Evolutionary conservation across 1,140 invertebrate genomes (phyloP).

Genomic region (Chionoecetes opilio): DNA sequence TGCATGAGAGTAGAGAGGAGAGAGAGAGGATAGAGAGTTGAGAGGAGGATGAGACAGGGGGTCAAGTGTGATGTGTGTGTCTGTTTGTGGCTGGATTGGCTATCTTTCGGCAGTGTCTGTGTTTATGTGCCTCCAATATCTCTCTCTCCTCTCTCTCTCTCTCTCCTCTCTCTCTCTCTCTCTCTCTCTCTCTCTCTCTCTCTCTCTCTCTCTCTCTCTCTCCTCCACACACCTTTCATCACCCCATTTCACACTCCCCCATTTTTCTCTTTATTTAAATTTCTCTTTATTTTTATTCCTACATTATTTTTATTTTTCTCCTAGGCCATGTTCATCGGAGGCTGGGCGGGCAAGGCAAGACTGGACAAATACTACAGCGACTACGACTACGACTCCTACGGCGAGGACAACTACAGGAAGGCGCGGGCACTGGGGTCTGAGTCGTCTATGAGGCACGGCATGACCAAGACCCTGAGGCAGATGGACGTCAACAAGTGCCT

Average conservation of each 20-base stretch:
- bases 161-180: background rate
- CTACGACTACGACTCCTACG: background rate
- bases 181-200: background rate
- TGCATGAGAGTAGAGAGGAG: background rate
- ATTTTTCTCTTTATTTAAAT: too few species aligned
- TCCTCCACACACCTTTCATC: background rate
- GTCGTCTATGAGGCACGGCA: background rate
- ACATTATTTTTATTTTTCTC: background rate
- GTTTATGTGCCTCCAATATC: too few species aligned
- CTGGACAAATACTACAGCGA: background rate
- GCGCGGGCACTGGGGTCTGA: background rate
- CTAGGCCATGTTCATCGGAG: background rate
- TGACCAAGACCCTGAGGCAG: background rate
- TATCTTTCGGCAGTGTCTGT: background rate
- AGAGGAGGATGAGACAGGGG: too few species aligned
- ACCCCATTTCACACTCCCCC: too few species aligned
- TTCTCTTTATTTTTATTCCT: too few species aligned
- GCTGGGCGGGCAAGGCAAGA: background rate
- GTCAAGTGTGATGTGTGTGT: background rate
- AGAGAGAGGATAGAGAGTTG: too few species aligned
- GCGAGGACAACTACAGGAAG: background rate
- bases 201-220: conserved; percentile 1
- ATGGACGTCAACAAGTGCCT: background rate
- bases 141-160: too few species aligned
- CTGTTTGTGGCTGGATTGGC: background rate